A percentile compares a stretch with the other conserved stretches of the same genome.
Evolutionary conservation across 2,888 invertebrate genomes (phyloP).

Genomic region (Macrosiphum euphorbiae): DNA sequence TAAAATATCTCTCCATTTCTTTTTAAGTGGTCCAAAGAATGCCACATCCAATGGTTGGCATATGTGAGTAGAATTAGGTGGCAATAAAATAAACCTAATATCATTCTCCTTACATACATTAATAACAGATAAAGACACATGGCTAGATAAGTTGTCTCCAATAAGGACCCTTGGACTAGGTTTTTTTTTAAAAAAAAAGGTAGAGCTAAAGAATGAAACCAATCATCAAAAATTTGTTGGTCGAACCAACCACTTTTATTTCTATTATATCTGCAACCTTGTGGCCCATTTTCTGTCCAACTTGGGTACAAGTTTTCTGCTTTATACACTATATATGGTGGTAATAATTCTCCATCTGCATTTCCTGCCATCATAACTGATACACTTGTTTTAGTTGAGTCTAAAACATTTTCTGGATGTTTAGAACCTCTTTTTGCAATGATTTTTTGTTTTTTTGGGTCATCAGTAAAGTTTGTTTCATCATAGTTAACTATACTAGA

Average conservation of each 20-base stretch:
- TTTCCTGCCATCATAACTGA: not conserved
- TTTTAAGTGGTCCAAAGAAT: not conserved
- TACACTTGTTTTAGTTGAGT: not conserved
- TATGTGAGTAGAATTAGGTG: not conserved
- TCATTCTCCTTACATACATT: not conserved
- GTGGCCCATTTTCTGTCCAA: not conserved
- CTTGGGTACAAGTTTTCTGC: not conserved
- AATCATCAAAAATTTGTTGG: not conserved
- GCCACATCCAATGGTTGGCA: not conserved
- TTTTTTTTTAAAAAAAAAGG: not conserved
- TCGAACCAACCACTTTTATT: not conserved
- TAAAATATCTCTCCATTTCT: not conserved
- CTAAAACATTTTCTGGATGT: not conserved
- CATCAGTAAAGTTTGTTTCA: slow-evolving; percentile 66
- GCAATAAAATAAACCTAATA: not conserved
- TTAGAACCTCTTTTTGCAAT: not conserved
- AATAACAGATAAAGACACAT: not conserved
- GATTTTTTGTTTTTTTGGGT: not conserved
- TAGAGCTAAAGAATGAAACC: not conserved
- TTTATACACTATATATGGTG: not conserved
- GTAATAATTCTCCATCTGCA: not conserved
- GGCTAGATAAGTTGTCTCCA: not conserved
- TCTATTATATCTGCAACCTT: not conserved
- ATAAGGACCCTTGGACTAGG: not conserved
- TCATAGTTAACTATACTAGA: slow-evolving; percentile 69